A percentile compares a stretch with the other conserved stretches of the same genome.
Conservation (phyloP, 2,113 vertebrate species). For the Oncorhynchus clarkii region DNA sequence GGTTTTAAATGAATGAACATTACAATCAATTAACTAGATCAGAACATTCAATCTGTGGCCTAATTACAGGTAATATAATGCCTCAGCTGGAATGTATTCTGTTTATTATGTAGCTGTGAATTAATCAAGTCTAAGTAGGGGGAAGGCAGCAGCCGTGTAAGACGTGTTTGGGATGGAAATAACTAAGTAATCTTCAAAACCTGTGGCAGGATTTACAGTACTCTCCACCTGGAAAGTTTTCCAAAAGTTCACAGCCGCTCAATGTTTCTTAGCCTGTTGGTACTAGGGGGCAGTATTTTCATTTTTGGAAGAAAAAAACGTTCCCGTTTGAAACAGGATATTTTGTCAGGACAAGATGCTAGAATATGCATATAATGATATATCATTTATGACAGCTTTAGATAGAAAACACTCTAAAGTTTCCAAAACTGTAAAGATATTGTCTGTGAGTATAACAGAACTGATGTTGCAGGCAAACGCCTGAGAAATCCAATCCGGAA, state of each 20-base stretch:
- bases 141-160: conserved; percentile 33
- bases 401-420: too few relatives aligned
- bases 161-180: conserved; percentile 46
- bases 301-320: too few relatives aligned
- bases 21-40: conserved; percentile 69
- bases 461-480: too few relatives aligned
- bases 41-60: conserved; percentile 62
- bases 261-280: not conserved
- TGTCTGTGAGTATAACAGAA: too few relatives aligned
- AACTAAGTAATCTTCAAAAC: conserved; percentile 11
- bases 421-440: too few relatives aligned
- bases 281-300: too few relatives aligned
- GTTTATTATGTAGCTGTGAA: conserved; percentile 65
- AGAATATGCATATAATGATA: too few relatives aligned
- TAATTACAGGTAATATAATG: conserved; percentile 69
- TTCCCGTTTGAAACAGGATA: too few relatives aligned
- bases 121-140: conserved; percentile 61
- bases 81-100: conserved; percentile 66
- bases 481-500: too few relatives aligned
- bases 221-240: not conserved
- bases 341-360: too few relatives aligned
- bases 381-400: too few relatives aligned
- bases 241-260: not conserved
- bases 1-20: conserved; percentile 64
- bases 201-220: not conserved